phyloP scores from a whole-genome alignment of 2,888 invertebrate species.

The Nasonovia ribisnigri region DNA sequence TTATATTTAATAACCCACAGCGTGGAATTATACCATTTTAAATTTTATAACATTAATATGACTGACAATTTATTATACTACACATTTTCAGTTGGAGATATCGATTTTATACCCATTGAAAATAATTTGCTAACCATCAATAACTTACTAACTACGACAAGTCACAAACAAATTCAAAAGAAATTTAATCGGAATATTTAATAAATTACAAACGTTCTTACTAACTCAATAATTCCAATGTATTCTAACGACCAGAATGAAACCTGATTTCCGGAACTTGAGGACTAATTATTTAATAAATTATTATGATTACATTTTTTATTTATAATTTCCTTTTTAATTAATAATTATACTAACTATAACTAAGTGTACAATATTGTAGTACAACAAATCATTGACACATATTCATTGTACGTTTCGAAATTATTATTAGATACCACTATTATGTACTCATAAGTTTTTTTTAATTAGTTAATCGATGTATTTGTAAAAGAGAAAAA shows the following conservation, averaged over 20 bases:
- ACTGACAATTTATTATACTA: not conserved
- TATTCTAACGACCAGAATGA: not conserved
- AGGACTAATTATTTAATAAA: not conserved
- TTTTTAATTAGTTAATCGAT: not conserved
- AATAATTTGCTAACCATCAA: not conserved
- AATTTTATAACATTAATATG: not conserved
- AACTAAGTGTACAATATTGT: not conserved
- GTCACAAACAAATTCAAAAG: not conserved
- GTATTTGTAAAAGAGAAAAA: not conserved
- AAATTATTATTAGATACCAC: not conserved
- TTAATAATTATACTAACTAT: not conserved
- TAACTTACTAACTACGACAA: not conserved
- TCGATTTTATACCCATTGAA: not conserved
- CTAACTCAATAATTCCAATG: not conserved
- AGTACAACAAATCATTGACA: not conserved
- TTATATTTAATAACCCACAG: not conserved
- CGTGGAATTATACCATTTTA: not conserved
- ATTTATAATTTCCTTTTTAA: not conserved
- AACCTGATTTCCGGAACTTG: not conserved
- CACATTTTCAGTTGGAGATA: not conserved
- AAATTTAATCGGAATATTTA: not conserved
- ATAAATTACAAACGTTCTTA: not conserved
- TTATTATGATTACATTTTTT: not conserved
- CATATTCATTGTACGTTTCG: not conserved
- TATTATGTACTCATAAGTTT: not conserved